These are phyloP conservation scores for Apodemia hepburni DNA, from an alignment of 2,888 invertebrate species.

Conservation along the genomic window DNA sequence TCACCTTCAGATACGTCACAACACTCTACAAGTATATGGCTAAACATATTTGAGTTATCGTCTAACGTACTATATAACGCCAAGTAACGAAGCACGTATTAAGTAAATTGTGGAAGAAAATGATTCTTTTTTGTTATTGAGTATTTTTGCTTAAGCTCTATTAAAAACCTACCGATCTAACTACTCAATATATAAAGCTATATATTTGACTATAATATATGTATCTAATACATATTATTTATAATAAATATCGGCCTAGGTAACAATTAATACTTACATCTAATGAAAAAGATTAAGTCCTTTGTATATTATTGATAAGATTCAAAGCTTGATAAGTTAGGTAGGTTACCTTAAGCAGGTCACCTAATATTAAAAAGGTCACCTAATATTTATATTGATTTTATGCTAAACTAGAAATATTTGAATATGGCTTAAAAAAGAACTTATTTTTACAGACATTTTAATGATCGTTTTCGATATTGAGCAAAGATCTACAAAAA, in stretches of 20 bases:
- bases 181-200: neutral
- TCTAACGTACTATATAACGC: neutral
- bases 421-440: too few species aligned
- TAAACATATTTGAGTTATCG: neutral
- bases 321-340: too few species aligned
- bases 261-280: too few species aligned
- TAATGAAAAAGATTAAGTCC: too few species aligned
- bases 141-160: neutral
- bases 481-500: too few species aligned
- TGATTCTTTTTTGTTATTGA: neutral
- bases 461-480: too few species aligned
- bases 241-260: neutral
- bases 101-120: neutral
- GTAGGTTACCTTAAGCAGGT: too few species aligned
- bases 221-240: neutral
- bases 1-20: constrained; percentile 13
- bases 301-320: neutral
- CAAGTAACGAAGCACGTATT: neutral
- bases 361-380: too few species aligned
- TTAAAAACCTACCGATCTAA: neutral
- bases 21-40: neutral
- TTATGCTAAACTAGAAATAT: too few species aligned
- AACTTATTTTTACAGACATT: too few species aligned
- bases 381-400: too few species aligned
- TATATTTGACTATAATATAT: neutral